Evolutionary conservation across 2,888 invertebrate species (phyloP).

Genomic region (Metopia argyrocephala): DNA sequence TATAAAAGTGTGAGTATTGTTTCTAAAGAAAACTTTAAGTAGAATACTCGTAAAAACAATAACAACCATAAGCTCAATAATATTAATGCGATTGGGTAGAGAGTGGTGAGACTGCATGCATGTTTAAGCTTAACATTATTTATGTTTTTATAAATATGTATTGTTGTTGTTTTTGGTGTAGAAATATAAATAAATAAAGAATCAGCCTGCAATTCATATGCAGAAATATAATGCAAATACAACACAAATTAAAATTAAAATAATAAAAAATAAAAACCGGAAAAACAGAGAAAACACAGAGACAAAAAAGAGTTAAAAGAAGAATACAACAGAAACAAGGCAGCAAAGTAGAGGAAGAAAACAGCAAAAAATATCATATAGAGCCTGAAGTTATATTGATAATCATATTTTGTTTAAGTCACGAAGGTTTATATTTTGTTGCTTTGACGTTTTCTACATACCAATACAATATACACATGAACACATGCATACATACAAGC

Average conservation of each 20-base stretch:
- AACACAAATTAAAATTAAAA: no score
- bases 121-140: background rate
- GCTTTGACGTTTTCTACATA: constrained; percentile 66
- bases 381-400: constrained; percentile 64
- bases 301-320: background rate
- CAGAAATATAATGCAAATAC: constrained; percentile 59
- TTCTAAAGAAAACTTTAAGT: constrained; percentile 39
- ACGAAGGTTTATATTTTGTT: constrained; percentile 67
- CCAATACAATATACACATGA: constrained; percentile 28
- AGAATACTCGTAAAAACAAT: background rate
- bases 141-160: constrained; percentile 1
- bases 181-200: constrained; percentile 47
- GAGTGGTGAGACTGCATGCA: background rate
- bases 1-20: constrained; percentile 64
- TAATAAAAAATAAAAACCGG: constrained; percentile 9
- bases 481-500: background rate
- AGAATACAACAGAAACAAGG: background rate
- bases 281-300: background rate
- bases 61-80: background rate
- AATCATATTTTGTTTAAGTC: constrained; percentile 69
- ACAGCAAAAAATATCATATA: constrained; percentile 30
- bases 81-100: no score
- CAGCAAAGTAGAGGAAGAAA: background rate
- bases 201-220: constrained; percentile 64
- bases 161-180: constrained; percentile 5